Percentiles rank a stretch among this genome's conserved stretches.
These are phyloP conservation scores for Agonopterix subpropinquella DNA, from an alignment of 2,888 invertebrate genomes.

Conservation along the genomic window DNA sequence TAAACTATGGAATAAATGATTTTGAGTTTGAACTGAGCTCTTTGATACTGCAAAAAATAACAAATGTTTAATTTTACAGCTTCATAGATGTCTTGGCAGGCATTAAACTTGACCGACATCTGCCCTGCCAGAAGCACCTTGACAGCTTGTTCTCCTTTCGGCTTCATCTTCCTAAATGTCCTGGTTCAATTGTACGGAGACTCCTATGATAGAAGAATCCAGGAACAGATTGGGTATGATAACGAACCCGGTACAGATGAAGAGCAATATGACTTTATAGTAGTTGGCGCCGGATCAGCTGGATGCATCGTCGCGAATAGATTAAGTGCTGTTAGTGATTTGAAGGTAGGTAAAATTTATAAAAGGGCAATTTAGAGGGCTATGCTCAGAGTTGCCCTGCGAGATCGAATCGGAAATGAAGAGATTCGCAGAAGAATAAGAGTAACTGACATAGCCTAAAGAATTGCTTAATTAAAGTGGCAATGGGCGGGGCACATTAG, in stretches of 20 bases:
- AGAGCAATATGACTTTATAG: slow-evolving; percentile 46
- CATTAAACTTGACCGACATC: slow-evolving; percentile 13
- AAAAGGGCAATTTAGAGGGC: too few relatives aligned
- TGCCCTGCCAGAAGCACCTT: slow-evolving; percentile 32
- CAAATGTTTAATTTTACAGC: too few relatives aligned
- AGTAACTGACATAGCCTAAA: too few relatives aligned
- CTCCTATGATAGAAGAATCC: not conserved
- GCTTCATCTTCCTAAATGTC: slow-evolving; percentile 34
- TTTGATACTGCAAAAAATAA: too few relatives aligned
- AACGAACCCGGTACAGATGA: slow-evolving; percentile 3
- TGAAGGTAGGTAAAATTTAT: slow-evolving; percentile 29
- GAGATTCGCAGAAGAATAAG: too few relatives aligned
- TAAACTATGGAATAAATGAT: too few relatives aligned
- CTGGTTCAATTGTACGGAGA: slow-evolving; percentile 12
- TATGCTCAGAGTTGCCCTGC: too few relatives aligned
- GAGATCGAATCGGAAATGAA: too few relatives aligned
- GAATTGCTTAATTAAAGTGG: too few relatives aligned
- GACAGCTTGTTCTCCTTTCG: slow-evolving; percentile 37
- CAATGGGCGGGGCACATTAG: too few relatives aligned
- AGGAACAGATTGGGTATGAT: not conserved
- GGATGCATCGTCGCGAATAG: slow-evolving; percentile 49
- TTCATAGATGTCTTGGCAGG: not conserved
- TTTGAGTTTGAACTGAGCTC: too few relatives aligned
- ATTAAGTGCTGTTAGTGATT: slow-evolving; percentile 28
- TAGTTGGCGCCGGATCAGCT: slow-evolving; percentile 19